Percentiles rank a stretch among this genome's conserved stretches.
Conservation (phyloP, 53 echinoderm and acorn worm genomes). For the Patiria pectinifera region DNA sequence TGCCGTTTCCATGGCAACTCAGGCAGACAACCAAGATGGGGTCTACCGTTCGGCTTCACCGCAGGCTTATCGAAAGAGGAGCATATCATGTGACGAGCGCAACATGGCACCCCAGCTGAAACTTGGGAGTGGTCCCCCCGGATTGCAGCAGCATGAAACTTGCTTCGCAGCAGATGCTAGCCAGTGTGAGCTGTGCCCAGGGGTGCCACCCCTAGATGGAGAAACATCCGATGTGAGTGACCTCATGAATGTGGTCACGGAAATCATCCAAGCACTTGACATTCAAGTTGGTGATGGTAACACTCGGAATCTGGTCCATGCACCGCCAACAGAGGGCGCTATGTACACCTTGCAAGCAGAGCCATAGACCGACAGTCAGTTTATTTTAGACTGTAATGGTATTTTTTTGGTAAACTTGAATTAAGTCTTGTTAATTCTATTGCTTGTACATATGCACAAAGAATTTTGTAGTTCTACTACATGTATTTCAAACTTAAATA, state of each 20-base stretch:
- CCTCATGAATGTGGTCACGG: slow-evolving; percentile 14
- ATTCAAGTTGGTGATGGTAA: neutral
- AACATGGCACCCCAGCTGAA: neutral
- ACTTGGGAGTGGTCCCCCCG: slow-evolving; percentile 17
- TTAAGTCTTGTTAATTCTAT: too few relatives aligned
- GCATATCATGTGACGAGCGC: neutral
- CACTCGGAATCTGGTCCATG: neutral
- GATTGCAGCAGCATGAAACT: neutral
- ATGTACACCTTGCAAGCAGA: neutral
- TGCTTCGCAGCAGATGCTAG: neutral
- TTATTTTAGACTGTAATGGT: too few relatives aligned
- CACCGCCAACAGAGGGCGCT: neutral
- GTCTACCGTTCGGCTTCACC: too few relatives aligned
- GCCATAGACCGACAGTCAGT: too few relatives aligned
- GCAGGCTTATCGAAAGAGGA: neutral
- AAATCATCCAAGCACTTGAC: slow-evolving; percentile 27
- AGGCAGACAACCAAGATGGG: neutral
- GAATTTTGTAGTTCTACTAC: too few relatives aligned
- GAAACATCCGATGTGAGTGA: neutral
- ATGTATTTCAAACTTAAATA: too few relatives aligned
- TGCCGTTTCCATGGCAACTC: too few relatives aligned
- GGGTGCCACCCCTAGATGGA: neutral
- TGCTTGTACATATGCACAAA: too few relatives aligned
- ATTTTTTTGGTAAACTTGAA: too few relatives aligned
- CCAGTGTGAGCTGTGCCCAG: neutral